Evolutionary conservation across 1,140 invertebrate species (phyloP), one percentile per base, ranked within the genome.

Genomic region (Drosophila ogumai): DNA sequence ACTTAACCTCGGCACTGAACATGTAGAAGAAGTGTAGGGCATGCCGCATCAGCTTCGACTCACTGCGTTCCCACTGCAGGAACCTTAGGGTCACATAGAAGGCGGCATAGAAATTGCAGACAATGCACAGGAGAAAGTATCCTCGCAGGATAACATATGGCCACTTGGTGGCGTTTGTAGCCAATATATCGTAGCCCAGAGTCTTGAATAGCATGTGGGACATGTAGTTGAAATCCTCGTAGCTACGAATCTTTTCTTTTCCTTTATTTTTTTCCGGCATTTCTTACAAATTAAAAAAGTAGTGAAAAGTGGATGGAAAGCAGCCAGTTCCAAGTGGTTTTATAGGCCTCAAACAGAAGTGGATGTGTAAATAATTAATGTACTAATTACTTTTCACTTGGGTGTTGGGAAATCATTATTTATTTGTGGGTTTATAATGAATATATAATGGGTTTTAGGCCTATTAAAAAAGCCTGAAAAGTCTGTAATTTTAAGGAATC

Each of bases 171-270:
- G 17, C 3, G 0, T 6, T 40, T 17, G 13, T 40, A 19, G 28
- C 54, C 54, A 40, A n/a, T 4, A 56, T n/a, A n/a, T 56, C 36
- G 15, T 40, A 56, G 34, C 54, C 54, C 13, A 56, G 3, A 6
- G 54, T 25, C 8, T 36, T 56, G 19, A 56, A 56, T 3, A 56
- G 34, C 12, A 56, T 38, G 0, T 19, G 15, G 19, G 34, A 13
- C 44, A 79, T 22, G 22, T 58, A 68, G 17, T 64, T 72, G 40
- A 79, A 84, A 40, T 84, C 81, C 36, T 79, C 52, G 38, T 67
- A 82, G 7, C 34, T 64, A 12, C 54, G 55, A 31, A 54, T 41
- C 15, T 25, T 32, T 12, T 49, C 15, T 34, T n/a, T 6, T 43
- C 40, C 40, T 9, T 3, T 5, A 1, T 12, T 9, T 40, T 8